Evolutionary conservation across 1,140 invertebrate species (phyloP).

Genomic region (Bemisia tabaci): DNA sequence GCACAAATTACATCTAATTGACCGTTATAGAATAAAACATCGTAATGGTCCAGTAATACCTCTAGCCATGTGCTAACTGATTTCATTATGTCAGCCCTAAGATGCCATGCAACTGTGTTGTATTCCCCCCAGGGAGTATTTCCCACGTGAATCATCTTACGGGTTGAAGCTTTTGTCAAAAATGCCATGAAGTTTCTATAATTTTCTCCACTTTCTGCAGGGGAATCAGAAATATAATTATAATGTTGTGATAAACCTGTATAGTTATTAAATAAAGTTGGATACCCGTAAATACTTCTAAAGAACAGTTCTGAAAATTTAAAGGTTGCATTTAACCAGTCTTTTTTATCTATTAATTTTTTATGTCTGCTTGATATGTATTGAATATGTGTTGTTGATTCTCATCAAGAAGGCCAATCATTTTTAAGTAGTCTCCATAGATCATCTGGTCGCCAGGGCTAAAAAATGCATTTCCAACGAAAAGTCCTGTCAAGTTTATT

Average conservation of each 20-base stretch:
- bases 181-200: background rate
- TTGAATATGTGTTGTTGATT: background rate
- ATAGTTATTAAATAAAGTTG: background rate
- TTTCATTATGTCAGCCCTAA: conserved; percentile 68
- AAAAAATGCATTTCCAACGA: conserved; percentile 50
- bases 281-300: background rate
- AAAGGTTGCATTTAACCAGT: background rate
- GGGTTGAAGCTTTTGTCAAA: background rate
- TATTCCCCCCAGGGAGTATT: background rate
- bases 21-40: conserved; percentile 62
- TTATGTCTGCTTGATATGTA: background rate
- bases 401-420: conserved; percentile 45
- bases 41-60: conserved; percentile 48
- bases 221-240: background rate
- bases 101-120: conserved; percentile 47
- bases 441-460: conserved; percentile 47
- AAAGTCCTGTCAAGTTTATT: conserved; percentile 33
- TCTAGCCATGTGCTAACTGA: conserved; percentile 60
- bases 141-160: background rate
- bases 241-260: background rate
- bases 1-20: conserved; percentile 75
- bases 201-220: background rate
- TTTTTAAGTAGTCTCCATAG: conserved; percentile 49
- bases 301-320: background rate
- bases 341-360: background rate